Evolutionary conservation across 1,140 invertebrate species (phyloP).

Genomic region (Pinna nobilis): DNA sequence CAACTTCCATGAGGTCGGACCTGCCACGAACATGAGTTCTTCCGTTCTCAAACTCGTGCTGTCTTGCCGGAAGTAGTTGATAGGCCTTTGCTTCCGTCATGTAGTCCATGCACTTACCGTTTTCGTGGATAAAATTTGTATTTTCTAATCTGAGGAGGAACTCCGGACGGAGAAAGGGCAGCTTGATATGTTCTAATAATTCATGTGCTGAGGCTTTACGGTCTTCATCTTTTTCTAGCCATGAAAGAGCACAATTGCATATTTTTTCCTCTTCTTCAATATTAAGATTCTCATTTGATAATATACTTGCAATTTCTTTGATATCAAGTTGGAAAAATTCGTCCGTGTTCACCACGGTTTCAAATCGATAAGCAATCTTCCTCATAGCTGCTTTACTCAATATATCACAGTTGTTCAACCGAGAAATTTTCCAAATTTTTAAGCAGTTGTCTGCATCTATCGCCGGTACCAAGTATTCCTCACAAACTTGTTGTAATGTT

Average conservation of each 20-base stretch:
- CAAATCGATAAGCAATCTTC: constrained; percentile 57
- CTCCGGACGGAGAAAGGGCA: constrained; percentile 59
- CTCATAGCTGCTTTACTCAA: constrained; percentile 53
- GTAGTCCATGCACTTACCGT: constrained; percentile 48
- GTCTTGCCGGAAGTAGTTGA: constrained; percentile 57
- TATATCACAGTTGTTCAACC: constrained; percentile 56
- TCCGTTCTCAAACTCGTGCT: constrained; percentile 59
- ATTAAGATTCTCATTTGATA: constrained; percentile 60
- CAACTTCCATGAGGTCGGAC: constrained; percentile 56
- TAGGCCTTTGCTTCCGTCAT: constrained; percentile 64
- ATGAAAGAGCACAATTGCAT: constrained; percentile 55
- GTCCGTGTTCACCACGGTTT: constrained; percentile 53
- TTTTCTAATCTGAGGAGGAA: constrained; percentile 55
- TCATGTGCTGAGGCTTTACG: constrained; percentile 43
- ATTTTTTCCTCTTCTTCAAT: constrained; percentile 57
- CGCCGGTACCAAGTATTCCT: constrained; percentile 58
- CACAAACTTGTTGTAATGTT: constrained; percentile 60
- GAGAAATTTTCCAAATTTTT: constrained; percentile 59
- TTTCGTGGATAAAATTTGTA: constrained; percentile 45
- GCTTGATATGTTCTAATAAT: constrained; percentile 55
- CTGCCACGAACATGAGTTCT: constrained; percentile 50
- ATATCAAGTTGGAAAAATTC: constrained; percentile 59
- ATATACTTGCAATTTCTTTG: constrained; percentile 57
- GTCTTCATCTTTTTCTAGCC: constrained; percentile 54
- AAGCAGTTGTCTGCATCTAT: constrained; percentile 61